Conservation (phyloP, 2,113 vertebrate species). For the Nanorana parkeri region DNA sequence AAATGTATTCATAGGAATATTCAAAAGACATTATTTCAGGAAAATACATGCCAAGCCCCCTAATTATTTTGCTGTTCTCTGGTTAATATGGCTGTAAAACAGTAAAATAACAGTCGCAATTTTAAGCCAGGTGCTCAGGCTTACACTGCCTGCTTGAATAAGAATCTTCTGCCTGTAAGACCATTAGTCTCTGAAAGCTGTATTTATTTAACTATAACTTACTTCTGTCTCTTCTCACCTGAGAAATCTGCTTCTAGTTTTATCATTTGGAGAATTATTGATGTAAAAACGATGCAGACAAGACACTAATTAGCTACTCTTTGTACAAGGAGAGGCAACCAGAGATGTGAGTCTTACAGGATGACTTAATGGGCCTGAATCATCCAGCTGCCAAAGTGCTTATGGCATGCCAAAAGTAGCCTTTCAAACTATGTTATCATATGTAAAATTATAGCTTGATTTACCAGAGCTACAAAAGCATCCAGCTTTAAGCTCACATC, state of each 20-base stretch:
- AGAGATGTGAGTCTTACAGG: slow-evolving; percentile 14
- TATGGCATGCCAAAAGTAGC: too few species aligned
- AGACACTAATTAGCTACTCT: slow-evolving; percentile 47
- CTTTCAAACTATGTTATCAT: too few species aligned
- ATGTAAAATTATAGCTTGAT: too few species aligned
- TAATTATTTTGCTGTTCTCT: slow-evolving; percentile 51
- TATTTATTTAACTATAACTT: slow-evolving; percentile 29
- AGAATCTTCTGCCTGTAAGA: not conserved
- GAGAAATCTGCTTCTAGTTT: slow-evolving; percentile 25
- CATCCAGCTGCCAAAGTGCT: too few species aligned
- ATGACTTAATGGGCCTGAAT: slow-evolving; percentile 15
- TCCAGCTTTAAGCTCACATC: too few species aligned
- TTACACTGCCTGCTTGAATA: slow-evolving; percentile 13
- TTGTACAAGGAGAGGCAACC: slow-evolving; percentile 34
- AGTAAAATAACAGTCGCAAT: slow-evolving; percentile 21
- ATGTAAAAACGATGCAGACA: slow-evolving; percentile 37
- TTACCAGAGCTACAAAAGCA: too few species aligned
- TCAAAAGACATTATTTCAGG: slow-evolving; percentile 50
- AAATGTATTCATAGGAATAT: slow-evolving; percentile 50
- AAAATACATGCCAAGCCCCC: slow-evolving; percentile 49
- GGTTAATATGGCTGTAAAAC: slow-evolving; percentile 48
- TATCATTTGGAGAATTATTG: slow-evolving; percentile 48
- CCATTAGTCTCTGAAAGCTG: slow-evolving; percentile 28
- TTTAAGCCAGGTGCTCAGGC: not conserved
- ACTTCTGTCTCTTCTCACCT: not conserved